Conservation (phyloP, 2,888 invertebrate species). For the Pycnomerus fuliginosus region DNA sequence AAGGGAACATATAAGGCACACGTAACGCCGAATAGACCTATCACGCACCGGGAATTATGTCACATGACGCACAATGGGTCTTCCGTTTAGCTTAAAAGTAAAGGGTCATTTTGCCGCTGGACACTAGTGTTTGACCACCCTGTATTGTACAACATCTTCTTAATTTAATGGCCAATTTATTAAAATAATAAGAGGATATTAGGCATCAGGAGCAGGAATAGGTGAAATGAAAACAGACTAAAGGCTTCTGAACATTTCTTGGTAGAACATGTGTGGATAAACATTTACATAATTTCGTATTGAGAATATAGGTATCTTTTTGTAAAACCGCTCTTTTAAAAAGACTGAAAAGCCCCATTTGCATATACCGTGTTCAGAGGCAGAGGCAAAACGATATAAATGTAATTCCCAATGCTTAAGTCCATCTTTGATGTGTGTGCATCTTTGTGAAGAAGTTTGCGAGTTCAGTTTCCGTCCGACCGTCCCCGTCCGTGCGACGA, state of each 20-base stretch:
- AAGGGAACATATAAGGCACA: no score
- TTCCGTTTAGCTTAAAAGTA: no score
- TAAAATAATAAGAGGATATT: no score
- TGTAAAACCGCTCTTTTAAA: constrained; percentile 2
- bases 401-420: constrained; percentile 38
- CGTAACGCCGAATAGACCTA: no score
- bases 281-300: constrained; percentile 24
- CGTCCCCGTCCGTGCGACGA: constrained; percentile 12
- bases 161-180: no score
- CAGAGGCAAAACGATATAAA: constrained; percentile 34
- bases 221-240: constrained; percentile 4
- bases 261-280: constrained; percentile 11
- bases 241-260: constrained; percentile 4
- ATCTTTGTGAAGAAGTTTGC: constrained; percentile 32
- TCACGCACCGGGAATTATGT: no score
- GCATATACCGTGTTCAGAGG: constrained; percentile 38
- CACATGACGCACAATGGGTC: no score
- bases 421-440: constrained; percentile 39
- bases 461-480: no score
- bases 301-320: constrained; percentile 17
- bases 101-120: no score
- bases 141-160: no score
- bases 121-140: no score
- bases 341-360: constrained; percentile 28
- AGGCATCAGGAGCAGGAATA: no score